Evolutionary conservation across 2,797 vertebrate genomes (phyloP), one percentile per base, ranked within the genome.

Genomic region (Takifugu rubripes): DNA sequence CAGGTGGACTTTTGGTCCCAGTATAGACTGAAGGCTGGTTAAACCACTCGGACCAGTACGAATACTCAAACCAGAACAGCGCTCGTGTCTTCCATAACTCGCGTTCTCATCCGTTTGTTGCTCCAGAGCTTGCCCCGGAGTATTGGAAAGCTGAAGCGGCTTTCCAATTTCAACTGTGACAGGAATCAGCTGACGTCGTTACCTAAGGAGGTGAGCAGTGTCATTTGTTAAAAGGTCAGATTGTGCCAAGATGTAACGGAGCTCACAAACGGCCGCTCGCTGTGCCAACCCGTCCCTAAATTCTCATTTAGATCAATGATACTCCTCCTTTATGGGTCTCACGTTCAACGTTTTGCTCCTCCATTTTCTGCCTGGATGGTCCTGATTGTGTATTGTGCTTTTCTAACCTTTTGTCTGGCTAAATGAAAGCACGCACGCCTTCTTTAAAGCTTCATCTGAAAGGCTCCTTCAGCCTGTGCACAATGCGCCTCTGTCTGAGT

Each of bases 101-200:
- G 25, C n/a, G 33, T 49, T 62, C 56, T 50, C 1, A n/a, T 60
- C 49, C 5, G 16, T 21, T 61, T 68, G 1, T 66, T 66, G 9
- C 69, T 60, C 49, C 81, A 99, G 97, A 90, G 89, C 62, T 92
- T 99, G 87, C 96, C 97, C 3, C 93, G 92, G 83, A 97, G 93
- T 87, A 90, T 98, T 47, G 97, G 97, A 72, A 98, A 94, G 85
- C 89, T 99, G 62, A 98, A 96, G 90, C 94, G 92, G 81, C 86
- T 99, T 71, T 96, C 91, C 79, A 97, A 98, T 89, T 93, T 99
- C 80, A 98, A 99, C 88, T 94, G 93, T 71, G 97, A 99, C 85
- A 92, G 94, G 91, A 99, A 99, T 86, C 94, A 93, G 80, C 87
- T 99, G 81, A 78, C 87, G 17, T 92, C 90, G 62, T 92, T 99